These are phyloP conservation scores for Ceratosolen solmsi DNA, from an alignment of 1,140 invertebrate species.

Conservation along the genomic window DNA sequence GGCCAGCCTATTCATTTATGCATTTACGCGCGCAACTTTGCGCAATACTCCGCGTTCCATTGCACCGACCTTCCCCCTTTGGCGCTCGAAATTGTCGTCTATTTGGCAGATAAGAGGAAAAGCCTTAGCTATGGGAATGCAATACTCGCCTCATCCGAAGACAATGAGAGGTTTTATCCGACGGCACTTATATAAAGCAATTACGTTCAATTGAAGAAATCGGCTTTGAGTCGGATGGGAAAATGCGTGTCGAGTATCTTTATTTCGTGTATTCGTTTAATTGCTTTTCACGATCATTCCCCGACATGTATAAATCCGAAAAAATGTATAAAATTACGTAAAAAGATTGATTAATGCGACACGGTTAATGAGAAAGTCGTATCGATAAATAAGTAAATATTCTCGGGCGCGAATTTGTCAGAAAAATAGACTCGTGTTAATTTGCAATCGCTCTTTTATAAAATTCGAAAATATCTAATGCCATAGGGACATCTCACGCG, in stretches of 20 bases:
- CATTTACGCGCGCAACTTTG: not conserved
- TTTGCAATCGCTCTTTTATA: not conserved
- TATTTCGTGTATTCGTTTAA: not conserved
- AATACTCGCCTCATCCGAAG: not conserved
- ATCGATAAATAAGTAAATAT: too few species aligned
- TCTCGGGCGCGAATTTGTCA: too few species aligned
- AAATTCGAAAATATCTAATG: not conserved
- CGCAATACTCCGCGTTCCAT: not conserved
- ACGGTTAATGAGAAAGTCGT: too few species aligned
- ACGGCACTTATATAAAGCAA: not conserved
- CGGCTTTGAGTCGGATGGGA: not conserved
- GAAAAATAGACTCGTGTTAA: not conserved
- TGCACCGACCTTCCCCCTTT: not conserved
- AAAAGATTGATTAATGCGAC: too few species aligned
- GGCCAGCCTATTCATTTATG: not conserved
- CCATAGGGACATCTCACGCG: not conserved
- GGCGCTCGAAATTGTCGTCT: not conserved
- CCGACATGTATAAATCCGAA: too few species aligned
- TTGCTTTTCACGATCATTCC: not conserved
- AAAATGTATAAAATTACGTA: too few species aligned
- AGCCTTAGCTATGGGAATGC: not conserved
- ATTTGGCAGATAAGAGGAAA: not conserved
- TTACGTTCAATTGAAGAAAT: conserved; percentile 3
- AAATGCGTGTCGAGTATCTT: not conserved
- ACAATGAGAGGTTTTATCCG: conserved; percentile 1